These are phyloP conservation scores for Stratiomys singularior DNA, from an alignment of 2,888 invertebrate species.

Conservation along the genomic window DNA sequence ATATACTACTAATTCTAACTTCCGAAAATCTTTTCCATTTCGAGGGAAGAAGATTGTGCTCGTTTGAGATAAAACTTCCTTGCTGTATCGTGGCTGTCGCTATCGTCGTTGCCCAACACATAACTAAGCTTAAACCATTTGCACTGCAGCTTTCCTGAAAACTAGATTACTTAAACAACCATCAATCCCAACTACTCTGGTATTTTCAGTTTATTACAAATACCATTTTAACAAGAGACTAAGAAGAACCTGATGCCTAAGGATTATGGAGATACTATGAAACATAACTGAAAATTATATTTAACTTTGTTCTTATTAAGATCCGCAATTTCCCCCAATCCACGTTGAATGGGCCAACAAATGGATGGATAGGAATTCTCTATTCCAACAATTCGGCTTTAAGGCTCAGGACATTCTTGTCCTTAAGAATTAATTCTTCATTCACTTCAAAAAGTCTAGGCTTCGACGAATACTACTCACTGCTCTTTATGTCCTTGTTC, in stretches of 20 bases:
- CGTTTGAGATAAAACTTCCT: background rate
- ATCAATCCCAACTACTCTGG: background rate
- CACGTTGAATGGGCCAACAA: background rate
- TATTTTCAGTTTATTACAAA: background rate
- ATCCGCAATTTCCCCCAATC: background rate
- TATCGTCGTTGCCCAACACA: background rate
- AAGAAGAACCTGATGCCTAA: background rate
- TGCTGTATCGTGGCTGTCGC: background rate
- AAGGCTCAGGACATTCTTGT: background rate
- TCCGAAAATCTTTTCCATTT: no score
- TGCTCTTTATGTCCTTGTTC: background rate
- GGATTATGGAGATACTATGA: background rate
- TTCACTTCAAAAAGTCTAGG: background rate
- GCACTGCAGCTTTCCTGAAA: background rate
- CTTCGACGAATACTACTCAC: background rate
- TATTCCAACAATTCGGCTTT: background rate
- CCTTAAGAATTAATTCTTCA: background rate
- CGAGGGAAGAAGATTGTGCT: no score
- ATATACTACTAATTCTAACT: no score
- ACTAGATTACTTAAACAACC: background rate
- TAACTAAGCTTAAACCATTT: background rate
- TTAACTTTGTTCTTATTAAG: slow-evolving; percentile 12
- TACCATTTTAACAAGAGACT: background rate
- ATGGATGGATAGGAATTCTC: background rate
- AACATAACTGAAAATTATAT: slow-evolving; percentile 37